Conservation (phyloP, 2,888 invertebrate species). For the Coelopa pilipes region DNA sequence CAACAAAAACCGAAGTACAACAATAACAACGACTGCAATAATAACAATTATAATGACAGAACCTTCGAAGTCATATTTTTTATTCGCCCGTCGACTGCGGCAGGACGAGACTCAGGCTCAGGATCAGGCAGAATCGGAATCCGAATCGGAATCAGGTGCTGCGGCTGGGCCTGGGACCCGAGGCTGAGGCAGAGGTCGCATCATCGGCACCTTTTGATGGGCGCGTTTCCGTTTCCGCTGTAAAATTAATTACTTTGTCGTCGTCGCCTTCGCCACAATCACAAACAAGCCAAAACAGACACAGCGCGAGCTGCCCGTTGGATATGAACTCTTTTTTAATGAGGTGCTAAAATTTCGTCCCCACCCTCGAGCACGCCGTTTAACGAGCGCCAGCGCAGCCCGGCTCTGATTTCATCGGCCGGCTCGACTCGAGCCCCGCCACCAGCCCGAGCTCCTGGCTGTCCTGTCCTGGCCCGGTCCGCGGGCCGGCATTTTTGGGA, state of each 20-base stretch:
- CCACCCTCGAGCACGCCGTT: background rate
- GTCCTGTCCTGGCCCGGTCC: background rate
- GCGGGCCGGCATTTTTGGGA: constrained; percentile 34
- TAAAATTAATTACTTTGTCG: constrained; percentile 33
- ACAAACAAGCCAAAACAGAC: constrained; percentile 50
- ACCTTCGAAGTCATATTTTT: background rate
- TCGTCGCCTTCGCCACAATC: constrained; percentile 38
- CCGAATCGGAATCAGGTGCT: too few species aligned
- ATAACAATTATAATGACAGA: background rate
- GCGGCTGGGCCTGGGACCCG: too few species aligned
- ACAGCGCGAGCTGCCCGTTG: background rate
- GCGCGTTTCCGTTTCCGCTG: constrained; percentile 16
- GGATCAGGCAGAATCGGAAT: too few species aligned
- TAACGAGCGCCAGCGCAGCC: constrained; percentile 16
- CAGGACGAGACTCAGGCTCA: too few species aligned
- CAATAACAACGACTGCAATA: background rate
- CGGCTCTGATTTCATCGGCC: constrained; percentile 37
- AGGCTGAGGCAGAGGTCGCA: too few species aligned
- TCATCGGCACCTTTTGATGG: constrained; percentile 4
- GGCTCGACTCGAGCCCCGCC: too few species aligned
- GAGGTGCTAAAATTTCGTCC: constrained; percentile 56
- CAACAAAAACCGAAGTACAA: background rate
- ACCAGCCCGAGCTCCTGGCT: too few species aligned
- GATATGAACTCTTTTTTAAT: constrained; percentile 61
- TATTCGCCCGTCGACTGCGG: too few species aligned